Percentiles rank a stretch among this genome's conserved stretches.
These are phyloP conservation scores for Lepidothrix coronata DNA, from an alignment of 2,113 vertebrate species.

Conservation along the genomic window DNA sequence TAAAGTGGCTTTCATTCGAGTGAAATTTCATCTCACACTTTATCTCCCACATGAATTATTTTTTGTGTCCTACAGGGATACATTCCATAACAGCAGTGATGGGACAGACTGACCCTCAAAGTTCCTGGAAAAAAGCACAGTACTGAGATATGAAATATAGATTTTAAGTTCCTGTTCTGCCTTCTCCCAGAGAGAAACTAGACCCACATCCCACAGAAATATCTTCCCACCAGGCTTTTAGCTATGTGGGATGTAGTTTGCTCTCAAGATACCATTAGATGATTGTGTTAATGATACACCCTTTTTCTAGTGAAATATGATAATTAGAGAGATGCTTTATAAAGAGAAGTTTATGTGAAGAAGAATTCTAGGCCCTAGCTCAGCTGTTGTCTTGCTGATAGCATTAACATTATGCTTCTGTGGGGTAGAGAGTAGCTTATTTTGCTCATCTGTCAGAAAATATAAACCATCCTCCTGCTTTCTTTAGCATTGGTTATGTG, in stretches of 20 bases:
- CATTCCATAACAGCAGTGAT: neutral
- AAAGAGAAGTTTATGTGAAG: neutral
- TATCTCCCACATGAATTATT: neutral
- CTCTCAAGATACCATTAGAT: neutral
- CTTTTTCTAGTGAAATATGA: neutral
- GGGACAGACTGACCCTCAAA: neutral
- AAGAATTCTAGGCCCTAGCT: neutral
- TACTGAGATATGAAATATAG: neutral
- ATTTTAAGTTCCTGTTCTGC: neutral
- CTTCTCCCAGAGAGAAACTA: neutral
- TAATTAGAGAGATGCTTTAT: neutral
- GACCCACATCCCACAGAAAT: neutral
- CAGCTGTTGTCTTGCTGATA: neutral
- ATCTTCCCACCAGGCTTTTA: neutral
- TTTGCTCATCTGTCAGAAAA: neutral
- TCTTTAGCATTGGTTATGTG: neutral
- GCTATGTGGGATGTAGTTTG: neutral
- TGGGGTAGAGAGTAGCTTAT: neutral
- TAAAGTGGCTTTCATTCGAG: neutral
- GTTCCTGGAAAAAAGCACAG: neutral
- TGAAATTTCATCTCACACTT: neutral
- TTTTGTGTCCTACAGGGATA: neutral
- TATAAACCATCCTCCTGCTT: neutral
- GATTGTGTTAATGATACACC: fast-evolving
- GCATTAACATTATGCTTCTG: neutral